Evolutionary conservation across 1,140 invertebrate species (phyloP).

Genomic region (Mercenaria mercenaria): DNA sequence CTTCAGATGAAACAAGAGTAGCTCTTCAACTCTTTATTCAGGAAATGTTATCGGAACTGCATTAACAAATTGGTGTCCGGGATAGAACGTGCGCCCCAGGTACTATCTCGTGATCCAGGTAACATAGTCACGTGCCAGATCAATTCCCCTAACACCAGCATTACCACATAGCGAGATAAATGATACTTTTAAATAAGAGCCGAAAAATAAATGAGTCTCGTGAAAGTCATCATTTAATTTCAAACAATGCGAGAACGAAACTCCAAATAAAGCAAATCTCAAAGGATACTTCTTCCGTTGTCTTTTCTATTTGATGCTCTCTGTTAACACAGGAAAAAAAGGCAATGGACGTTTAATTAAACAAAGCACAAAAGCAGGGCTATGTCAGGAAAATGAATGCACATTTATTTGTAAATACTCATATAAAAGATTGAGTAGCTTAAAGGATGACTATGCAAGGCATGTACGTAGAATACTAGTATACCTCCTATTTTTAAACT

Average conservation of each 20-base stretch:
- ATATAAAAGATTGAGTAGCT: no score
- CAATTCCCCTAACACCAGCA: background rate
- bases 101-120: conserved; percentile 6
- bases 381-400: no score
- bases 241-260: background rate
- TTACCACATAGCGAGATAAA: conserved; percentile 5
- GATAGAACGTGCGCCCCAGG: background rate
- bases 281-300: no score
- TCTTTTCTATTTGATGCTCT: no score
- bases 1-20: background rate
- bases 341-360: no score
- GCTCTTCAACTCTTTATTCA: background rate
- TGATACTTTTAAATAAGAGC: background rate
- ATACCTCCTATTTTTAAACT: no score
- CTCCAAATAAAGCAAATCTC: no score
- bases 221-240: background rate
- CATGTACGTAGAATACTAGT: no score
- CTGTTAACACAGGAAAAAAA: no score
- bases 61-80: conserved; percentile 25
- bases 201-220: background rate
- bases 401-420: no score
- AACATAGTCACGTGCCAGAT: conserved; percentile 36
- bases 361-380: no score
- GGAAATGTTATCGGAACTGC: background rate
- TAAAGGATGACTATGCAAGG: no score